Evolutionary conservation across 2,888 invertebrate genomes (phyloP).

Genomic region (Synanthedon formicaeformis): DNA sequence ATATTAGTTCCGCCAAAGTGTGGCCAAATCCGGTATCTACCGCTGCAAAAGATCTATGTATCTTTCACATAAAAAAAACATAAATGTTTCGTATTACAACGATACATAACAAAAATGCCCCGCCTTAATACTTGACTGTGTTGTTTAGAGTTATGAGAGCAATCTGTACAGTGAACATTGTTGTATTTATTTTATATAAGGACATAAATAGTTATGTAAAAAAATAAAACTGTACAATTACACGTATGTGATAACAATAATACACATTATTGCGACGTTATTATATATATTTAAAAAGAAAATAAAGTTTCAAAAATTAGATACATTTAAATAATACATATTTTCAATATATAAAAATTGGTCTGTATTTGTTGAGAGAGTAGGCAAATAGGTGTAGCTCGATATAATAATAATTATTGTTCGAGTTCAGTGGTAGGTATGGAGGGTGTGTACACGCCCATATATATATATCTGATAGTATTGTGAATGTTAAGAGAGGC

Average conservation of each 20-base stretch:
- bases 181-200: background rate
- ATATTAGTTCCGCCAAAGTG: no score
- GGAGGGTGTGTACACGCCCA: conserved; percentile 61
- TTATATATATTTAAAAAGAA: background rate
- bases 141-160: conserved; percentile 33
- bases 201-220: background rate
- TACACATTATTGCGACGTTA: background rate
- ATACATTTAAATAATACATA: background rate
- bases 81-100: background rate
- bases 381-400: conserved; percentile 60
- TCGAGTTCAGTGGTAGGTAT: conserved; percentile 64
- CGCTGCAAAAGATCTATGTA: no score
- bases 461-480: conserved; percentile 51
- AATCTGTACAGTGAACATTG: conserved; percentile 34
- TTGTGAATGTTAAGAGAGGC: conserved; percentile 69
- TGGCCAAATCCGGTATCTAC: no score
- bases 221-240: background rate
- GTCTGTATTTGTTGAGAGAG: conserved; percentile 66
- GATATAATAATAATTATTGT: conserved; percentile 42
- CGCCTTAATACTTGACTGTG: conserved; percentile 11
- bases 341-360: conserved; percentile 11
- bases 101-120: conserved; percentile 21
- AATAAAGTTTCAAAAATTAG: background rate
- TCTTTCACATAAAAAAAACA: no score
- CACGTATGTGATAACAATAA: background rate